Percentiles rank a stretch among this genome's conserved stretches.
Conservation (phyloP, 2,113 vertebrate species). For the Leucopternis melanops region DNA sequence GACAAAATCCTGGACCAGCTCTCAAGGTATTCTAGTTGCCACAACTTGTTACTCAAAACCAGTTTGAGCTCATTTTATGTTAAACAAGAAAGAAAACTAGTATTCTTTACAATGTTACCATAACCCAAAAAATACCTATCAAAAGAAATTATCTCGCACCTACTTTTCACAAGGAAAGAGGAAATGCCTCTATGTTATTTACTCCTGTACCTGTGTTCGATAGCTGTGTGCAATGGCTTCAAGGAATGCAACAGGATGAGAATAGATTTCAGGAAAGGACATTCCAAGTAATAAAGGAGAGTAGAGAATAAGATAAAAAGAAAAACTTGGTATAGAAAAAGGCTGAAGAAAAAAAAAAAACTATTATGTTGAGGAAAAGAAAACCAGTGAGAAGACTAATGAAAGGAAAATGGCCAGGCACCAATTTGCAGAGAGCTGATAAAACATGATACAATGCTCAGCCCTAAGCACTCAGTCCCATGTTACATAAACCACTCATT, state of each 20-base stretch:
- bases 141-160: neutral
- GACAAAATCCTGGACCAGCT: conserved; percentile 37
- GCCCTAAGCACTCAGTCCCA: neutral
- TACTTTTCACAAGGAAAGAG: neutral
- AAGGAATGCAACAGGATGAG: neutral
- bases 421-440: neutral
- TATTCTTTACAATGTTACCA: neutral
- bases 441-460: neutral
- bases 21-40: conserved; percentile 50
- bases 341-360: neutral
- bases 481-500: neutral
- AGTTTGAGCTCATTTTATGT: neutral
- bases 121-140: neutral
- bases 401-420: neutral
- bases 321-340: neutral
- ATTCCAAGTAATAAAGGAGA: neutral
- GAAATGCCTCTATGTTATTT: neutral
- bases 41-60: neutral
- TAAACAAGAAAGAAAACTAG: neutral
- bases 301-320: neutral
- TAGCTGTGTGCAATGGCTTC: neutral
- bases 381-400: neutral
- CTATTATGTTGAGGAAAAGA: neutral
- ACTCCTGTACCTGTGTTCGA: neutral
- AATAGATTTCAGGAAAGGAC: neutral